These are phyloP conservation scores for Tragelaphus scriptus DNA, from an alignment of 2,113 vertebrate genomes.

Conservation along the genomic window DNA sequence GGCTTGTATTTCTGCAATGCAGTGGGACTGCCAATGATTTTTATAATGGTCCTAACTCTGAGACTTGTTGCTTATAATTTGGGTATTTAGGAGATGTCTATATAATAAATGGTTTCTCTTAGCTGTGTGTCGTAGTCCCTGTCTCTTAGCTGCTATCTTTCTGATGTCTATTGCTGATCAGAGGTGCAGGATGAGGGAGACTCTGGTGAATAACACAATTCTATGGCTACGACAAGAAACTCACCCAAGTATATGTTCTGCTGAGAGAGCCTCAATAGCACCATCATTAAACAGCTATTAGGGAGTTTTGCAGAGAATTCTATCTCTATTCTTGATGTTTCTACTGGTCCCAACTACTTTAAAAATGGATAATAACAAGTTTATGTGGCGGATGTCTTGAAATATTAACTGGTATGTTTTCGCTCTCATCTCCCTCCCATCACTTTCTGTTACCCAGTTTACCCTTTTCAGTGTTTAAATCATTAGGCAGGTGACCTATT, in stretches of 20 bases:
- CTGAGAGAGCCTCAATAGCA: background rate
- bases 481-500: background rate
- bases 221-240: background rate
- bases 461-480: background rate
- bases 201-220: background rate
- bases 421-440: background rate
- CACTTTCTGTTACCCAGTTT: background rate
- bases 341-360: background rate
- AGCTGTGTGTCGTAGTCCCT: background rate
- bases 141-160: background rate
- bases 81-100: background rate
- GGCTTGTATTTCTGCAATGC: background rate
- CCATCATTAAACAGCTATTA: background rate
- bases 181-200: background rate
- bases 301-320: background rate
- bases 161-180: background rate
- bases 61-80: background rate
- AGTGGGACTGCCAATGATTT: background rate
- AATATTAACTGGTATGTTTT: background rate
- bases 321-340: background rate
- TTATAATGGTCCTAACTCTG: background rate
- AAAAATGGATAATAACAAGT: background rate
- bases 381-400: background rate
- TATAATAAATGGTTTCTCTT: background rate
- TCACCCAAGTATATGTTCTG: background rate